Evolutionary conservation across 2,888 invertebrate species (phyloP).

Genomic region (Isoperla grammatica): DNA sequence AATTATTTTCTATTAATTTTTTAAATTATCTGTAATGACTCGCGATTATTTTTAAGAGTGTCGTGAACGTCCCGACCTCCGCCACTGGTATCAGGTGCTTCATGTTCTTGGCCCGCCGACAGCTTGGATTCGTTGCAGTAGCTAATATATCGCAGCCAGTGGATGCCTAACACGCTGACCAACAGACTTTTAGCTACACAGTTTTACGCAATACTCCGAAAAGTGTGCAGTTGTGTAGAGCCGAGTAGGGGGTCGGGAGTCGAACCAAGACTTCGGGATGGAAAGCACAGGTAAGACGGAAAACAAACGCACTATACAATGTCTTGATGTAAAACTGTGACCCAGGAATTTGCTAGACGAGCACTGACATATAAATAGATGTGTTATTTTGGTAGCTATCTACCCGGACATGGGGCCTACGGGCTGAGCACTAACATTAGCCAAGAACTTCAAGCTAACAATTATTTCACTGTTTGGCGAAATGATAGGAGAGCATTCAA

Average conservation of each 20-base stretch:
- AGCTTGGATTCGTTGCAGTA: neutral
- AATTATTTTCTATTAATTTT: no score
- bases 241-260: neutral
- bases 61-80: no score
- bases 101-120: neutral
- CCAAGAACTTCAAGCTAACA: neutral
- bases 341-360: no score
- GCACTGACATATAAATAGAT: neutral
- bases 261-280: slow-evolving; percentile 8
- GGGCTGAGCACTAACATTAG: neutral
- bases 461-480: no score
- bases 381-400: neutral
- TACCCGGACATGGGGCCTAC: neutral
- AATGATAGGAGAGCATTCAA: no score
- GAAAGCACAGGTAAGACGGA: slow-evolving; percentile 5
- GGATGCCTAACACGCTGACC: neutral
- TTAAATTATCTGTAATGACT: no score
- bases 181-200: neutral
- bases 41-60: no score
- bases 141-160: no score
- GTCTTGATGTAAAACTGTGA: no score
- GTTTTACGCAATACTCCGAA: neutral
- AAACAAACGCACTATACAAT: no score
- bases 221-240: neutral
- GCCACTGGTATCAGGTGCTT: no score